Conservation (phyloP, 2,888 invertebrate species). For the Mythimna lalbum region DNA sequence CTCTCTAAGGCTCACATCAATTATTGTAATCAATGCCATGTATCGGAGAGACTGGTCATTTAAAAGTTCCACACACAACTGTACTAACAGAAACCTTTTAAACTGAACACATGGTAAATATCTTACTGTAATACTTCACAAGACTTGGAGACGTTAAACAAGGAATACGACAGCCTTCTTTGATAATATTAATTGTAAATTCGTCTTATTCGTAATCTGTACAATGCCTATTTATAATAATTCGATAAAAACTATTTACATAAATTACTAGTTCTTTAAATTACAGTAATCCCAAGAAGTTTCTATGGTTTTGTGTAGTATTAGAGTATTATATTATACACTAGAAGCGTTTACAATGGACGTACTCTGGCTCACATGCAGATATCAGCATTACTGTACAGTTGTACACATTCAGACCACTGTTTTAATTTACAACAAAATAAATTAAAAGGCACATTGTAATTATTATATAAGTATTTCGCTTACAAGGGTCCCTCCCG, state of each 20-base stretch:
- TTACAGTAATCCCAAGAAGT: constrained; percentile 42
- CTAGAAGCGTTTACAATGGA: constrained; percentile 24
- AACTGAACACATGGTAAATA: constrained; percentile 30
- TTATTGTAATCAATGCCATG: constrained; percentile 34
- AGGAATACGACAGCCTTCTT: constrained; percentile 55
- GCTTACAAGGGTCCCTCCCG: constrained; percentile 8
- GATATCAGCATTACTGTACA: constrained; percentile 35
- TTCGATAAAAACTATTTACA: constrained; percentile 59
- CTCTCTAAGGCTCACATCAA: constrained; percentile 42
- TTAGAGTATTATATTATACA: constrained; percentile 54
- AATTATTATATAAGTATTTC: constrained; percentile 38
- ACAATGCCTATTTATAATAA: constrained; percentile 59
- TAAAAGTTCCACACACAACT: constrained; percentile 8
- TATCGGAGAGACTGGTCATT: constrained; percentile 45
- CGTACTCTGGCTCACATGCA: constrained; percentile 40
- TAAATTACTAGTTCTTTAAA: constrained; percentile 47
- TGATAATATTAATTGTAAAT: constrained; percentile 61
- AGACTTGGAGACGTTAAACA: constrained; percentile 39
- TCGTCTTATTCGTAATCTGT: constrained; percentile 60
- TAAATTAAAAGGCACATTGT: constrained; percentile 43
- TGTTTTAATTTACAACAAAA: constrained; percentile 33
- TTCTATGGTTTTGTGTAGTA: constrained; percentile 49
- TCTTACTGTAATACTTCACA: constrained; percentile 62
- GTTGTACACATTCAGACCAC: constrained; percentile 14
- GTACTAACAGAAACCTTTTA: constrained; percentile 19